Base-by-base conservation (phyloP, 2,113 vertebrate genomes). In the Melanerpes formicivorus region DNA sequence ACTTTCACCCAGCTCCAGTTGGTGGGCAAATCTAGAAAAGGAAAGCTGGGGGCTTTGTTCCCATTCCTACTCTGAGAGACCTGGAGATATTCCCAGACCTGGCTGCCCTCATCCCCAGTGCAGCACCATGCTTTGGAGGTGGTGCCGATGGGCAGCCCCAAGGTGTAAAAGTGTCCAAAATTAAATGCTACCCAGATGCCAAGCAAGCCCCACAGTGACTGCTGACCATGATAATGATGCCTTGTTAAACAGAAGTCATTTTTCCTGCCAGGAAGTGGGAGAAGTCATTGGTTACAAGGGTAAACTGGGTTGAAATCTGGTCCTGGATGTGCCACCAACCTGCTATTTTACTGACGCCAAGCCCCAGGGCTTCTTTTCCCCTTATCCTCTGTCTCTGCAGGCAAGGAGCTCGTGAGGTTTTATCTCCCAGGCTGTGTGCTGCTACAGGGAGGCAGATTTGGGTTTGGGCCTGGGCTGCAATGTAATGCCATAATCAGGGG, bases 401-500 rank as follows among this genome's bases (percentile, higher is more conserved):
- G 26, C 71, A 54, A 46, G 10, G 75, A 87, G 37, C 32, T 79
- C 79, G 69, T 60, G 67, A 79, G 65, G 23, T 72, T 93, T 92
- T 85, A 82, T 95, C 81, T 90, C 82, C 76, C 83, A 75, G 63
- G 0, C 1, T 70, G 29, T n/a, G 34, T 0, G 3, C 81, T 82
- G 67, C 87, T 92, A 4, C 34, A 63, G 66, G 69, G 84, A 92
- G 82, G 90, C 4, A 1, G 79, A 32, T 75, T 91, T 78, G 72
- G 91, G 87, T 93, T 92, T 92, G 89, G 94, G 79, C 84, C 76
- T 89, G 75, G 67, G 54, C 54, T 89, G 72, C 91, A 75, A 54
- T 74, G 82, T 83, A 83, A 92, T 89, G 91, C 91, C 94, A 86
- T 90, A 96, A 92, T 95, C 81, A 94, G 62, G 72, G 89, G 73